phyloP scores from a whole-genome alignment of 2,113 vertebrate species.

The Otis tarda region DNA sequence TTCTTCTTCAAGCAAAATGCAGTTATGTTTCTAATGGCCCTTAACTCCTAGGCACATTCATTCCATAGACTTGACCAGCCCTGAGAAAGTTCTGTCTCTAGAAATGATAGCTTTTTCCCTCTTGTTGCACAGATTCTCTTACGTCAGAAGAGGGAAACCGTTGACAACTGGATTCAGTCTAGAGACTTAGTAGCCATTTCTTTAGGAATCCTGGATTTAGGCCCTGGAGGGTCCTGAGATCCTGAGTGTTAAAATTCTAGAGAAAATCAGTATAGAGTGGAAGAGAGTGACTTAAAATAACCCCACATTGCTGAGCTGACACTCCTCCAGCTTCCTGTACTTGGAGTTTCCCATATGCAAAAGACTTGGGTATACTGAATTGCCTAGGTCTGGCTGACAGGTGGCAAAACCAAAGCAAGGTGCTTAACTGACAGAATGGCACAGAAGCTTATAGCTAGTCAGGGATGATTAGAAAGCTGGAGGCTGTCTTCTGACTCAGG shows the following conservation, averaged over 20 bases:
- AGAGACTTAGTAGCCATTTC: not conserved
- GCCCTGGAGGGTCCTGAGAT: not conserved
- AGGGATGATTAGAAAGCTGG: not conserved
- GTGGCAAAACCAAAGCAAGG: not conserved
- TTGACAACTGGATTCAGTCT: not conserved
- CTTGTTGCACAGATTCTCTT: not conserved
- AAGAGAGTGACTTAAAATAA: not conserved
- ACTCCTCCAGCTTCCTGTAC: not conserved
- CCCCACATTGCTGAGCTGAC: not conserved
- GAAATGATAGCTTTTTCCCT: not conserved
- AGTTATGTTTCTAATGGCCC: not conserved
- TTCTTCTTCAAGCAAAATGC: not conserved
- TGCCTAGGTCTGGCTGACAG: not conserved
- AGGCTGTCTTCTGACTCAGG: constrained; percentile 25
- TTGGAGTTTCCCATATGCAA: not conserved
- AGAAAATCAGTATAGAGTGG: not conserved
- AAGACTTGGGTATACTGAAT: not conserved
- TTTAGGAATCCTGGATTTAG: not conserved
- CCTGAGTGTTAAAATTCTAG: not conserved
- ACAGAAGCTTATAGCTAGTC: not conserved
- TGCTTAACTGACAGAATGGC: not conserved
- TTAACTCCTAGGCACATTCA: not conserved
- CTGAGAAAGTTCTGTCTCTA: not conserved
- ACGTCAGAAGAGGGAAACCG: not conserved
- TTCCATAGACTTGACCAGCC: not conserved